A percentile compares a stretch with the other conserved stretches of the same genome.
Conservation (phyloP, 1,140 invertebrate genomes). For the Drosophila tropicalis region DNA sequence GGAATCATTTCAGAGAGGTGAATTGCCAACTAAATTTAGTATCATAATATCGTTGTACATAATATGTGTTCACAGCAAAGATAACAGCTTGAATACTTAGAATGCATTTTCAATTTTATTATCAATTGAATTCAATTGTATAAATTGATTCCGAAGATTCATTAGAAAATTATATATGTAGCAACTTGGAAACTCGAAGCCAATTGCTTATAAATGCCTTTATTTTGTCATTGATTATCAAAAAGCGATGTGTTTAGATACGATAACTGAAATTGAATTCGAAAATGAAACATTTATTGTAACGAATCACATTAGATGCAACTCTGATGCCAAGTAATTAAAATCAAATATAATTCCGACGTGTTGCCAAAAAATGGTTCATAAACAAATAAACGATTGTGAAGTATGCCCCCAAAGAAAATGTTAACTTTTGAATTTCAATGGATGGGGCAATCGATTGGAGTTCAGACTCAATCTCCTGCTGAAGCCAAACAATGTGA, state of each 20-base stretch:
- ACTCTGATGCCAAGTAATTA: constrained; percentile 47
- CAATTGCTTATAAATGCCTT: not conserved
- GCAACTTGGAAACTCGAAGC: not conserved
- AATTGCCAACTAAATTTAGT: not conserved
- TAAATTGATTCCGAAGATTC: not conserved
- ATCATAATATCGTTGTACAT: too few species aligned
- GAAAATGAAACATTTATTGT: too few species aligned
- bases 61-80: too few species aligned
- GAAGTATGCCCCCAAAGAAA: constrained; percentile 24
- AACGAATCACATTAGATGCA: not conserved
- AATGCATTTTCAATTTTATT: too few species aligned
- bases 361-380: constrained; percentile 22
- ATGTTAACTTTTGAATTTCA: constrained; percentile 36
- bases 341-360: constrained; percentile 66
- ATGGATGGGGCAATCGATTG: constrained; percentile 28
- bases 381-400: constrained; percentile 6
- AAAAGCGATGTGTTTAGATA: not conserved
- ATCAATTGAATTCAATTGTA: too few species aligned
- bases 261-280: too few species aligned
- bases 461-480: constrained; percentile 15
- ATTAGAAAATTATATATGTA: not conserved
- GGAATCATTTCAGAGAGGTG: not conserved
- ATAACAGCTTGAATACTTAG: too few species aligned
- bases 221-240: not conserved
- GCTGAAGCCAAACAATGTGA: constrained; percentile 36